phyloP scores from a whole-genome alignment of 2,797 vertebrate species.

The Sphenodon punctatus region DNA sequence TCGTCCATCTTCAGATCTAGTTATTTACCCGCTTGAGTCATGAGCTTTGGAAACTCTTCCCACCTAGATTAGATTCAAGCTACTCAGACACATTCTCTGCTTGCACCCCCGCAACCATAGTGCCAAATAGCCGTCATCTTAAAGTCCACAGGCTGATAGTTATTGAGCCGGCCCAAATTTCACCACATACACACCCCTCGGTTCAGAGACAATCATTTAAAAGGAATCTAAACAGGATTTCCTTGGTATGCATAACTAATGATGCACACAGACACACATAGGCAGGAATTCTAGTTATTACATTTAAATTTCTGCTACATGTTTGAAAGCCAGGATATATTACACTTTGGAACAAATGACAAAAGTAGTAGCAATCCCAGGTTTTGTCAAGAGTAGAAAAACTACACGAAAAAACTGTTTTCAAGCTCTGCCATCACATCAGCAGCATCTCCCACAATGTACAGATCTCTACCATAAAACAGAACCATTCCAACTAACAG shows the following conservation, averaged over 20 bases:
- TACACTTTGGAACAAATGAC: background rate
- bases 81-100: too few relatives aligned
- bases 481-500: too few relatives aligned
- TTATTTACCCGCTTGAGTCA: too few relatives aligned
- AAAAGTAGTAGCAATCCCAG: background rate
- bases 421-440: background rate
- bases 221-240: background rate
- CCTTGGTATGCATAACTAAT: background rate
- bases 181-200: background rate
- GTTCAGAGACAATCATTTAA: background rate
- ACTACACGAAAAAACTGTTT: background rate
- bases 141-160: background rate
- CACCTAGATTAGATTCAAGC: too few relatives aligned
- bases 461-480: too few relatives aligned
- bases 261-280: background rate
- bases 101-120: too few relatives aligned
- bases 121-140: too few relatives aligned
- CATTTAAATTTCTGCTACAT: too few relatives aligned
- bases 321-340: background rate
- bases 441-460: too few relatives aligned
- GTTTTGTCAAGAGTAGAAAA: background rate
- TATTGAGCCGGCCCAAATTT: background rate
- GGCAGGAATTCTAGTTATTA: too few relatives aligned
- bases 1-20: too few relatives aligned
- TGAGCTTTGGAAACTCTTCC: too few relatives aligned